A percentile compares a stretch with the other conserved stretches of the same genome.
phyloP scores from a whole-genome alignment of 2,113 vertebrate species.

The Grallaria varia region DNA sequence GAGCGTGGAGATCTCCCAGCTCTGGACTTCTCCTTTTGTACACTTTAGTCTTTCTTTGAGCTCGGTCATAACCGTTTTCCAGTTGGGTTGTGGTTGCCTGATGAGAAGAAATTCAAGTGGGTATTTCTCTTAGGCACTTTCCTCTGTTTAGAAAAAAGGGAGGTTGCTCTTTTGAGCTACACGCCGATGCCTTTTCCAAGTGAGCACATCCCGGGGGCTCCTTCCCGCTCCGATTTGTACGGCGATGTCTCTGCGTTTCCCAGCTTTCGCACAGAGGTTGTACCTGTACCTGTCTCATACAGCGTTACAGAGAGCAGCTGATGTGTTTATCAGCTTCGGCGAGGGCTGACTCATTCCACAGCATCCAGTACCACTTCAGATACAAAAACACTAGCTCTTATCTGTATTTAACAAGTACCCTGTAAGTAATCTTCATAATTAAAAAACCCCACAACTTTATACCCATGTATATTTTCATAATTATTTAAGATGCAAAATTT shows the following conservation, averaged over 20 bases:
- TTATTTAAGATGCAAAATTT: not conserved
- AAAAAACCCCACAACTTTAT: not conserved
- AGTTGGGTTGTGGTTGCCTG: not conserved
- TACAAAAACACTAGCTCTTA: not conserved
- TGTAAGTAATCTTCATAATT: not conserved
- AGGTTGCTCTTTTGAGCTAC: not conserved
- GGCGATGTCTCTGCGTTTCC: too few relatives aligned
- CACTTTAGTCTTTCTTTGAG: not conserved
- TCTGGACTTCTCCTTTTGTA: not conserved
- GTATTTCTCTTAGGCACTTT: not conserved
- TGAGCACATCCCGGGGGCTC: rapidly evolving
- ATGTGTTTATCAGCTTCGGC: not conserved
- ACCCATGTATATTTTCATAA: not conserved
- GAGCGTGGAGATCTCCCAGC: not conserved
- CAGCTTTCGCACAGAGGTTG: too few relatives aligned
- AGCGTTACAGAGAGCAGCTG: not conserved
- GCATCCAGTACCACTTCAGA: not conserved
- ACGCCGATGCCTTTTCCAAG: not conserved
- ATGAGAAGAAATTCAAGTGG: not conserved
- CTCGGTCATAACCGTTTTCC: not conserved
- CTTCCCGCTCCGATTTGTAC: too few relatives aligned
- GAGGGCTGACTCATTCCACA: not conserved
- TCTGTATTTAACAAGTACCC: not conserved
- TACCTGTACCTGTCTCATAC: too few relatives aligned
- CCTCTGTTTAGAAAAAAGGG: not conserved